phyloP scores from a whole-genome alignment of 2,888 invertebrate species.

The Acutogordius australiensis region DNA sequence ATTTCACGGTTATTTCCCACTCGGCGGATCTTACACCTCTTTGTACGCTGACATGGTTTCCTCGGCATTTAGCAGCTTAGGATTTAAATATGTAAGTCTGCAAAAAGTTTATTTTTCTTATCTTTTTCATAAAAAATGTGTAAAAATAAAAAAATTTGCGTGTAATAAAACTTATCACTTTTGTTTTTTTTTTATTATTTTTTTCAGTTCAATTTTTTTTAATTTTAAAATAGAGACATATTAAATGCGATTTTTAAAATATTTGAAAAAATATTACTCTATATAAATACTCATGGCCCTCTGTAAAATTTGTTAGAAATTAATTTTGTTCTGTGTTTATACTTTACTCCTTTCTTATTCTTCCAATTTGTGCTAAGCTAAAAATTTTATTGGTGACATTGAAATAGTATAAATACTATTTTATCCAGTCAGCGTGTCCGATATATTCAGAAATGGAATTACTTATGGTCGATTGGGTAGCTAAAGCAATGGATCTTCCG shows the following conservation, averaged over 20 bases:
- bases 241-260: no score
- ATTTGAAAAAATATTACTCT: no score
- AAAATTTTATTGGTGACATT: no score
- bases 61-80: constrained; percentile 77
- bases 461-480: constrained; percentile 27
- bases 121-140: no score
- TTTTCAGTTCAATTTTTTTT: no score
- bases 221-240: no score
- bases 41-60: constrained; percentile 88
- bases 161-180: constrained; percentile 11
- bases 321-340: constrained; percentile 6
- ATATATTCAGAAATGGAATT: constrained; percentile 28
- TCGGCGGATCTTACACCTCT: constrained; percentile 82
- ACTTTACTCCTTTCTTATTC: constrained; percentile 9
- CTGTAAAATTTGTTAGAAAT: no score
- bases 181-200: background rate
- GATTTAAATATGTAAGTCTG: constrained; percentile 93
- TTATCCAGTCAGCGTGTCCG: constrained; percentile 22
- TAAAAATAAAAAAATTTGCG: background rate
- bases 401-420: constrained; percentile 3
- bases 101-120: background rate
- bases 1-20: constrained; percentile 93
- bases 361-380: no score
- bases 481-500: constrained; percentile 42
- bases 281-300: no score